A percentile compares a stretch with the other conserved stretches of the same genome.
phyloP scores from a whole-genome alignment of 2,888 invertebrate species.

The Drosophila ochracea region DNA sequence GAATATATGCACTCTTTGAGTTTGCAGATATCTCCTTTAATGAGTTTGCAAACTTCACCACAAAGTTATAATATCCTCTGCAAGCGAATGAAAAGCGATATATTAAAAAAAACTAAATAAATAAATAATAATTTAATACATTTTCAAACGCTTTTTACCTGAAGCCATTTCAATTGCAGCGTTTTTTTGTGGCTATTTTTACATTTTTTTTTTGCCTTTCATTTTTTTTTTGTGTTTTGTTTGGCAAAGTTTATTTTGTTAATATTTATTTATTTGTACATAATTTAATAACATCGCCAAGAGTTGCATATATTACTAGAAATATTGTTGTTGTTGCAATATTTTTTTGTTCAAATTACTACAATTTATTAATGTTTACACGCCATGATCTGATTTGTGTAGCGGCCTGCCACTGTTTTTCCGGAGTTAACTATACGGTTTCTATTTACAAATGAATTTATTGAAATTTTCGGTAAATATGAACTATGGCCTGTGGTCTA shows the following conservation, averaged over 20 bases:
- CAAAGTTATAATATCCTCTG: not conserved
- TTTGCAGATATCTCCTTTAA: not conserved
- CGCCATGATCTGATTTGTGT: slow-evolving; percentile 30
- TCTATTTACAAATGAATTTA: slow-evolving; percentile 31
- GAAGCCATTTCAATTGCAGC: slow-evolving; percentile 47
- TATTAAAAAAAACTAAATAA: slow-evolving; percentile 3
- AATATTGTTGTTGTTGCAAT: slow-evolving; percentile 8
- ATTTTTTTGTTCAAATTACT: not conserved
- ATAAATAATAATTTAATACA: slow-evolving; percentile 62
- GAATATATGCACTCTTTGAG: not conserved
- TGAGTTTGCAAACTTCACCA: not conserved
- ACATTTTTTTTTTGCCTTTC: not conserved
- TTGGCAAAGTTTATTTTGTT: slow-evolving; percentile 37
- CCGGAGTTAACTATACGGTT: slow-evolving; percentile 36
- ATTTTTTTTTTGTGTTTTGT: not conserved
- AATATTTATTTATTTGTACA: slow-evolving; percentile 46
- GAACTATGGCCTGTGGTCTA: not conserved
- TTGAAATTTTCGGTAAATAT: slow-evolving; percentile 14
- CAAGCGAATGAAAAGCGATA: not conserved
- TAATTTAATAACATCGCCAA: slow-evolving; percentile 46
- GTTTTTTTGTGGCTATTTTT: slow-evolving; percentile 1
- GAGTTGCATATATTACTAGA: slow-evolving; percentile 12
- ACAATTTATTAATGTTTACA: slow-evolving; percentile 29
- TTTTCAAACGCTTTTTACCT: slow-evolving; percentile 41
- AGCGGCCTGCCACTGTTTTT: slow-evolving; percentile 21